phyloP scores from a whole-genome alignment of 1,140 invertebrate species.

The Orchesella cincta region DNA sequence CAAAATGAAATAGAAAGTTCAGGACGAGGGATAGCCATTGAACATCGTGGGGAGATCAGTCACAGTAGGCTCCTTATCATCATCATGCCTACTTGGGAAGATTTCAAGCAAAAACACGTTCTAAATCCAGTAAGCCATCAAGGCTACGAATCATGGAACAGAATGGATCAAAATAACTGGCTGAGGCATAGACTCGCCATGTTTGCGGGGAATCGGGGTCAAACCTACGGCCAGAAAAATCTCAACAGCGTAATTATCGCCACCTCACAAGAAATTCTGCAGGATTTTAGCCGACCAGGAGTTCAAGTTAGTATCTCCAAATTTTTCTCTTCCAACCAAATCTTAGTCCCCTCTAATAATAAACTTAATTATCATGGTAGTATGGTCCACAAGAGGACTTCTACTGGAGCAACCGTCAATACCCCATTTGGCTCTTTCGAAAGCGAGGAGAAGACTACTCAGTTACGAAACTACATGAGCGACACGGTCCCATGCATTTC shows the following conservation, averaged over 20 bases:
- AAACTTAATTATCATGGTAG: neutral
- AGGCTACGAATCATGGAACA: conserved; percentile 19
- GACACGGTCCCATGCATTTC: conserved; percentile 5
- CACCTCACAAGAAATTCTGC: neutral
- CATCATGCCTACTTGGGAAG: conserved; percentile 10
- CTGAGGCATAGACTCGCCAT: neutral
- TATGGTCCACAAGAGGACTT: neutral
- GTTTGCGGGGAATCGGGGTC: neutral
- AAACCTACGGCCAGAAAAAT: neutral
- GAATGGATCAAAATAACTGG: neutral
- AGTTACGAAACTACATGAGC: neutral
- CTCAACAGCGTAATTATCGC: conserved; percentile 14
- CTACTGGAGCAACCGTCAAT: conserved; percentile 16
- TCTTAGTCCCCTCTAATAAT: neutral
- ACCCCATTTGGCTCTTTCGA: conserved; percentile 10
- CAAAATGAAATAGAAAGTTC: too few species aligned
- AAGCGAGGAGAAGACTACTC: neutral
- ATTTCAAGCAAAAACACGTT: conserved; percentile 11
- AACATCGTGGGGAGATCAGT: too few species aligned
- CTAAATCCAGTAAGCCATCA: neutral
- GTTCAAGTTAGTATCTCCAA: conserved; percentile 5
- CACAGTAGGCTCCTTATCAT: too few species aligned
- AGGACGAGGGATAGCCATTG: too few species aligned
- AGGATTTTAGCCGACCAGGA: neutral
- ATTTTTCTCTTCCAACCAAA: neutral